Base-by-base conservation (phyloP, 35 echinoderm and acorn worm species). In the Hemicentrotus pulcherrimus region DNA sequence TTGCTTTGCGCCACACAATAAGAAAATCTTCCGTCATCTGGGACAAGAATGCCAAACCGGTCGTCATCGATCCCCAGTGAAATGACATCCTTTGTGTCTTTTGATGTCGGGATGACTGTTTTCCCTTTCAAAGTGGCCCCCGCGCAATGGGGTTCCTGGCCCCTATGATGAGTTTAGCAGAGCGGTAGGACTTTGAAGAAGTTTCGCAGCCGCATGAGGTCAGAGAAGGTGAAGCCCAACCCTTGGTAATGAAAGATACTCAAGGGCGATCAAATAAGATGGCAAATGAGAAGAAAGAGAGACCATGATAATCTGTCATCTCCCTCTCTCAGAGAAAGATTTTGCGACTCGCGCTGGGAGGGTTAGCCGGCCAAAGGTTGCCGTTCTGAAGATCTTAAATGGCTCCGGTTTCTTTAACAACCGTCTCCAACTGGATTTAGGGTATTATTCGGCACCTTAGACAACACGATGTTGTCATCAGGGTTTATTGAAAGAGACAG, bases 401-500 rank as follows among this genome's bases (percentile, higher is more conserved):
- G 91, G 48, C 91, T 93, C 91, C 46, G 48, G 48, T 93, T 93
- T 93, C 91, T 93, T 93, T 93, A 48, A 93, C 91, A 93, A 58
- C 46, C 30, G 91, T 46, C 91, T 93, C 91, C 91, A 93, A 93
- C 46, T 93, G 91, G 91, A 93, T 93, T 93, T 47, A 93, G 48
- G 48, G 91, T 58, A 93, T 93, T 93, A 93, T 93, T 13, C 91
- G 91, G 91, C 91, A 93, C 91, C 91, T 93, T 47, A 31, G 46
- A 93, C 91, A 93, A 93, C 91, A 93, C 91, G 91, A 93, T 93
- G 91, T 93, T 93, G 91, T 93, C 91, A 93, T 93, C 91, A 93
- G 48, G 46, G 46, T 48, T 58, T 47, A 93, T 93, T 93, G 91
- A 58, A 93, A 47, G 22, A 93, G 91, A 93, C 91, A 93, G 91